Evolutionary conservation across 2,797 vertebrate species (phyloP), one percentile per base, ranked within the genome.

Genomic region (Cirrhinus molitorella): DNA sequence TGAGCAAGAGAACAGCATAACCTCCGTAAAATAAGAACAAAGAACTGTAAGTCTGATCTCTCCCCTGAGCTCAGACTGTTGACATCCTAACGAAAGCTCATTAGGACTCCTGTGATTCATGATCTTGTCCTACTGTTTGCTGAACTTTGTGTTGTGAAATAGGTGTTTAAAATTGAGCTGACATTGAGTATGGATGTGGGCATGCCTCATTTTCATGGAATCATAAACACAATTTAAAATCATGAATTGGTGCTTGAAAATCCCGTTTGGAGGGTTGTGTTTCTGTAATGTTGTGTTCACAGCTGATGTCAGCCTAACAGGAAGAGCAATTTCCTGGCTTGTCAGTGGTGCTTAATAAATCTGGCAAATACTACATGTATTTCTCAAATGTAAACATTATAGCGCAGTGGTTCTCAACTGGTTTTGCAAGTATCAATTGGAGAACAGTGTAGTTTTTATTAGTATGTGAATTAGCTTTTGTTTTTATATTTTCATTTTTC

Each of bases 1-100:
- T 67, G 11, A 84, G 57, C 19, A 28, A 49, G 72, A 77, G 80
- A 86, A 82, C 67, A 83, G 81, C 45, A 68, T 55, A 31, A 65
- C 72, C 70, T 82, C 80, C 1, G 25, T 43, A 63, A 84, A 85
- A 77, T 59, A 72, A 66, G 49, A 45, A 75, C 31, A 76, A 68
- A 63, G 79, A 57, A 72, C 34, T 82, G 49, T 28, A 72, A 40
- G 28, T 31, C 61, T 81, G 78, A 74, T 81, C 84, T 80, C 31
- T 13, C 66, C 53, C 34, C 45, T 51, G 49, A 51, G 80, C 57
- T 51, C 61, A 23, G 0, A 0, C 59, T 66, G 31, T 53, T 66
- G 47, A 74, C 59, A 66, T 82, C 71, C 28, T 5, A 75, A 75
- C 55, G 14, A 23, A 63, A 63, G 43, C 80, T 75, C 80, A 82